Percentiles rank a stretch among this genome's conserved stretches.
These are phyloP conservation scores for Pogona vitticeps DNA, from an alignment of 2,113 vertebrate genomes.

Conservation along the genomic window DNA sequence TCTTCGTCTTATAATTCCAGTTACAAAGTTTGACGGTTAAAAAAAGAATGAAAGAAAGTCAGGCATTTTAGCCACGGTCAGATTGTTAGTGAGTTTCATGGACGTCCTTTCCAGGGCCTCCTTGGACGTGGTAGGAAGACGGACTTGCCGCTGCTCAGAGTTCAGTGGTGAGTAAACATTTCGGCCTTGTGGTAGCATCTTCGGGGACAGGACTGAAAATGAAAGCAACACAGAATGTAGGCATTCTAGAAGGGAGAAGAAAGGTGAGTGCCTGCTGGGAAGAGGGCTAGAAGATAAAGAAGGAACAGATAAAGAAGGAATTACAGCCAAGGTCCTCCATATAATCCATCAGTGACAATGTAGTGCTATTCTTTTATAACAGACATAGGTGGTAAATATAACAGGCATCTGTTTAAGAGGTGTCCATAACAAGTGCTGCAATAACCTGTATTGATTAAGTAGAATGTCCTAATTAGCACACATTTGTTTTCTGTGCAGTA, in stretches of 20 bases:
- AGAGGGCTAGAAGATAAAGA: too few relatives aligned
- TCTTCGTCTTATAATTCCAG: slow-evolving; percentile 39
- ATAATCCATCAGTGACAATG: too few relatives aligned
- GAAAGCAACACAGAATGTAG: not conserved
- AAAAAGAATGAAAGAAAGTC: too few relatives aligned
- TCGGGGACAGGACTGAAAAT: slow-evolving; percentile 65
- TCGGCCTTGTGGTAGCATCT: slow-evolving; percentile 73
- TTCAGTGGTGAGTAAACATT: slow-evolving; percentile 93
- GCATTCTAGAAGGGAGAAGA: not conserved
- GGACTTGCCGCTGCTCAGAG: slow-evolving; percentile 73
- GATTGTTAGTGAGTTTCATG: slow-evolving; percentile 36
- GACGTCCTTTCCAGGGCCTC: slow-evolving; percentile 37
- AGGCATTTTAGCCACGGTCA: slow-evolving; percentile 1
- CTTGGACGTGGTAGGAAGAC: slow-evolving; percentile 17
- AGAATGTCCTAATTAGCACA: too few relatives aligned
- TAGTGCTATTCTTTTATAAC: not conserved
- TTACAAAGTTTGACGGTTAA: slow-evolving; percentile 44
- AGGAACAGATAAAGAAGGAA: too few relatives aligned
- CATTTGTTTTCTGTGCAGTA: too few relatives aligned
- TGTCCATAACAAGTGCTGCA: too few relatives aligned
- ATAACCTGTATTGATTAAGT: too few relatives aligned
- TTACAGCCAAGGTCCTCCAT: not conserved
- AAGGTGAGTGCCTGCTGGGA: not conserved
- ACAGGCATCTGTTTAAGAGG: not conserved
- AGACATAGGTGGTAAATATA: not conserved